These are phyloP conservation scores for Gryllus bimaculatus DNA, from an alignment of 1,140 invertebrate genomes.

Conservation along the genomic window DNA sequence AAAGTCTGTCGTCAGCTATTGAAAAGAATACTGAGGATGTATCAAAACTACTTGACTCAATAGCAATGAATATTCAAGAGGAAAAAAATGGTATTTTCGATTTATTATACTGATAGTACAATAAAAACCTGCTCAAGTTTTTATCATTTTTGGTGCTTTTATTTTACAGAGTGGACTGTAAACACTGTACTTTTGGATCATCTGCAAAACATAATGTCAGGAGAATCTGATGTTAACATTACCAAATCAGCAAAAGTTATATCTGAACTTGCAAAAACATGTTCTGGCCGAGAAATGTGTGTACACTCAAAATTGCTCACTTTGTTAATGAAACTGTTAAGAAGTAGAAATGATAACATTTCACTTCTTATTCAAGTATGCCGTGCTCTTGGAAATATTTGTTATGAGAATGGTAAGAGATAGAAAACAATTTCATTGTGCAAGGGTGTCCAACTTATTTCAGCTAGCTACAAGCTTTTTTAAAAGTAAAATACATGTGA, in stretches of 20 bases:
- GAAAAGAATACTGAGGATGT: conserved; percentile 23
- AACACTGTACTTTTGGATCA: background rate
- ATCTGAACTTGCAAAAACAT: conserved; percentile 60
- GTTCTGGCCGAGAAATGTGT: conserved; percentile 53
- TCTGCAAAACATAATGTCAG: conserved; percentile 9
- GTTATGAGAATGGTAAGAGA: conserved; percentile 69
- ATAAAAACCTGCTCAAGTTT: background rate
- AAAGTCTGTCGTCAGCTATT: conserved; percentile 23
- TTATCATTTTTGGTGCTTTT: background rate
- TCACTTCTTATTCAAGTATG: conserved; percentile 58
- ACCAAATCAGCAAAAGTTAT: conserved; percentile 31
- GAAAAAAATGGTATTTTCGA: background rate
- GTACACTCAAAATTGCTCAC: conserved; percentile 48
- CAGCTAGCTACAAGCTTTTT: too few relatives aligned
- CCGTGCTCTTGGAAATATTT: conserved; percentile 77
- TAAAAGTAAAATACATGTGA: too few relatives aligned
- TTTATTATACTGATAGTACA: background rate
- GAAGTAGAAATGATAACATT: conserved; percentile 28
- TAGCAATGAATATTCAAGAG: conserved; percentile 16
- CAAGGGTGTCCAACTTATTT: too few relatives aligned
- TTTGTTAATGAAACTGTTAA: conserved; percentile 44
- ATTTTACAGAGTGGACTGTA: conserved; percentile 2
- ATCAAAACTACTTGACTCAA: conserved; percentile 16
- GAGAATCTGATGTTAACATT: conserved; percentile 10
- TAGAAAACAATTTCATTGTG: background rate